These are phyloP conservation scores for Cheumatopsyche charites DNA, from an alignment of 1,140 invertebrate species.

Conservation along the genomic window DNA sequence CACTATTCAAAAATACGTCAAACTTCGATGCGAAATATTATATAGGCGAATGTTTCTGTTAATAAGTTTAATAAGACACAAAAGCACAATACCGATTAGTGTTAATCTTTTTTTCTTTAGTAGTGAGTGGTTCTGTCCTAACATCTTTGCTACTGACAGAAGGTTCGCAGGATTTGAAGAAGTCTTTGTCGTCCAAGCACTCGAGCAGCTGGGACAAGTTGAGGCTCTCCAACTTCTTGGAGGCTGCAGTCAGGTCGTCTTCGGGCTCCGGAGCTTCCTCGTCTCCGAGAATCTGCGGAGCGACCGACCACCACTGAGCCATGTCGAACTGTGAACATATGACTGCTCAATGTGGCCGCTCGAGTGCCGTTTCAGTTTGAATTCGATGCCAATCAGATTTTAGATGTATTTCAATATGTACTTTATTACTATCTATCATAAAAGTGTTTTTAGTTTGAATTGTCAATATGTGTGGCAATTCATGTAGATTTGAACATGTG, in stretches of 20 bases:
- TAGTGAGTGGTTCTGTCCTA: no score
- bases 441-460: not conserved
- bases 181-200: not conserved
- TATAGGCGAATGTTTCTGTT: no score
- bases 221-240: not conserved
- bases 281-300: not conserved
- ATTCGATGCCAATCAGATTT: not conserved
- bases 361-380: not conserved
- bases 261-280: no score
- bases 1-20: not conserved
- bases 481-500: no score
- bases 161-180: no score
- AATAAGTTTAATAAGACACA: no score
- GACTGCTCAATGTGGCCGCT: not conserved
- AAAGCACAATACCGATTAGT: no score
- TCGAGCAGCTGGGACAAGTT: not conserved
- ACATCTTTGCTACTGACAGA: no score
- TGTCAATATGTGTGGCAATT: no score
- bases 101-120: no score
- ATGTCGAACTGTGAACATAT: slow-evolving; percentile 15
- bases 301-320: slow-evolving; percentile 13
- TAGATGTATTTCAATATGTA: not conserved
- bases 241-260: not conserved
- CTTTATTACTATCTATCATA: not conserved
- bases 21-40: no score